Base-by-base conservation (phyloP, 64 coral and sea anemone genomes). In the Acropora tenuis region DNA sequence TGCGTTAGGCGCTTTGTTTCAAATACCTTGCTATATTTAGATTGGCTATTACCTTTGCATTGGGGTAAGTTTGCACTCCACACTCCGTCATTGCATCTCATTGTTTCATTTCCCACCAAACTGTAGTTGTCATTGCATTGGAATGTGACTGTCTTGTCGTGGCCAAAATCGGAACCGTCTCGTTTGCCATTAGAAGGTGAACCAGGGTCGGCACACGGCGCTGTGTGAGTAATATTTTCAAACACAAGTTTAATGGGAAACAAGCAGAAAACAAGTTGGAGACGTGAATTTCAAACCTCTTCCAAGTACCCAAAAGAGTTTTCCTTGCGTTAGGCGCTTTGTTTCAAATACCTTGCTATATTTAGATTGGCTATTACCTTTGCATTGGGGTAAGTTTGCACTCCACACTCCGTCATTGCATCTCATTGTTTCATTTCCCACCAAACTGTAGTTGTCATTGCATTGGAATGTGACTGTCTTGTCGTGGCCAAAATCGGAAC, bases 361-460 rank as follows among this genome's bases (percentile, higher is more conserved):
- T 55, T 55, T 55, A 5, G 52, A 55, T 55, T 55, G 52, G 9
- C 30, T 30, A 9, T 68, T 11, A 83, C 79, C 68, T 91, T 48
- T 83, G 43, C 89, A 91, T 48, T 84, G 9, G 6, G 89, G 89
- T 10, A 84, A 11, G 0, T 46, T 40, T 8, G 18, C 13, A 42
- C 68, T 75, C 89, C 89, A 91, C 12, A 40, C 5, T 53, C 79
- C 79, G 47, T 71, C 69, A 42, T 5, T 20, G 75, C 89, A 91
- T 10, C n/a, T 19, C 0, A 75, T 45, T 15, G 68, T 75, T 52
- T 50, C 19, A n/a, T 91, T 80, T 5, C 89, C 89, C 17, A 19
- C 19, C 48, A 79, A 40, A n/a, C 16, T 48, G 2, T 53, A 19
- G 30, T 55, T 40, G 30, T 6, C 7, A 8, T 20, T n/a, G 15